phyloP scores from a whole-genome alignment of 2,888 invertebrate genomes.

The Aradus depressus region DNA sequence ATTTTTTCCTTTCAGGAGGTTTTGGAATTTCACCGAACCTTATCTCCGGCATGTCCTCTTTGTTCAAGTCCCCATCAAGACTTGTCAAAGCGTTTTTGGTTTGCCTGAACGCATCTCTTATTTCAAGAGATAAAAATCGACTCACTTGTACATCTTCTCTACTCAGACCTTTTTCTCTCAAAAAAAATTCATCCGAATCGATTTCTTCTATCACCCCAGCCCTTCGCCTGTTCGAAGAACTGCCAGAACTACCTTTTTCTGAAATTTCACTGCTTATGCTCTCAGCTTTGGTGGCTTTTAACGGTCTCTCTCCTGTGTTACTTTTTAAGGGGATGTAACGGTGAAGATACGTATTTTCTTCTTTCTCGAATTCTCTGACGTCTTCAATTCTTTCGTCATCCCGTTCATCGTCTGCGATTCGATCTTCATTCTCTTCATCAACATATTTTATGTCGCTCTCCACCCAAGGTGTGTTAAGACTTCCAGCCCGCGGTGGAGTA shows the following conservation, averaged over 20 bases:
- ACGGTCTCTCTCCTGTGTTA: neutral
- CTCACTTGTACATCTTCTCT: conserved; percentile 71
- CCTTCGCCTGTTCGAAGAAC: conserved; percentile 26
- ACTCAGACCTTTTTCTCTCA: conserved; percentile 69
- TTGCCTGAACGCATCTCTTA: conserved; percentile 60
- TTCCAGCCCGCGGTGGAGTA: conserved; percentile 37
- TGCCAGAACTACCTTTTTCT: conserved; percentile 29
- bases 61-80: conserved; percentile 42
- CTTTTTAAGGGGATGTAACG: conserved; percentile 19
- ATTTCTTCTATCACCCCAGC: conserved; percentile 68
- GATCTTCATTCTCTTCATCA: conserved; percentile 30
- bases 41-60: conserved; percentile 30
- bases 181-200: conserved; percentile 76
- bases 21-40: conserved; percentile 8
- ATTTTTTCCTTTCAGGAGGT: conserved; percentile 18
- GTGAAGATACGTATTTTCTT: conserved; percentile 19
- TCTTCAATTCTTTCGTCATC: conserved; percentile 12
- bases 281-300: conserved; percentile 17
- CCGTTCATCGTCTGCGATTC: conserved; percentile 6
- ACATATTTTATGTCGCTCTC: conserved; percentile 36
- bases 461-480: conserved; percentile 41
- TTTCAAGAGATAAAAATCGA: conserved; percentile 64
- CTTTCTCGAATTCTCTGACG: conserved; percentile 18
- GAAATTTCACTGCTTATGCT: conserved; percentile 26
- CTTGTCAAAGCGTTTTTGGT: conserved; percentile 53